Base-by-base conservation (phyloP, 2,888 invertebrate species). In the Myathropa florea region DNA sequence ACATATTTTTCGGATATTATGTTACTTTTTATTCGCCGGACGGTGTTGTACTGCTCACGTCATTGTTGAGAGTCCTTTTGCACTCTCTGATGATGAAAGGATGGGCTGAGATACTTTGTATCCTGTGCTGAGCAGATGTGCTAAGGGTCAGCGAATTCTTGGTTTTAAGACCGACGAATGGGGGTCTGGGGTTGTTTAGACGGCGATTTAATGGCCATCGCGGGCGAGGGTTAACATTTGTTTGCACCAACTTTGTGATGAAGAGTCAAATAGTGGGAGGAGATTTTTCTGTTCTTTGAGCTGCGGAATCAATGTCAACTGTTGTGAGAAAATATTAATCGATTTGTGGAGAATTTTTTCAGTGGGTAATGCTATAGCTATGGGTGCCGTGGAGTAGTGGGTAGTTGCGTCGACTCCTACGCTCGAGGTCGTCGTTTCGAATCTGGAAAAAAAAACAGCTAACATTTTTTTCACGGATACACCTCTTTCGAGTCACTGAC, bases 1-100 rank as follows among this genome's bases (percentile, higher is more conserved):
- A 63, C 81, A 85, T 77, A 46, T 76, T 81, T 85, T 81, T 63
- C n/a, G 60, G 60, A 76, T 46, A 77, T 55, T 72, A 77, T 68
- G 77, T 77, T 72, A 80, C 80, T 76, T 84, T 84, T 55, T 76
- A 21, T 39, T 30, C 46, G 46, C n/a, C 6, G 53, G 28, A 36
- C 0, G 39, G 4, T 3, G 57, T 10, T 18, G 18, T 4, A 4
- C 0, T 18, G 18, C 7, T 4, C n/a, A 3, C 3, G 9, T n/a
- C 46, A 1, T n/a, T 18, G 6, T 18, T 6, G 0, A 4, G 18
- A 3, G 6, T 18, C 46, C 30, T 10, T 10, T 10, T n/a, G n/a
- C n/a, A n/a, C n/a, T n/a, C n/a, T n/a, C 18, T 4, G 6, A 9
- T 46, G 46, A 46, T n/a, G 46, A 0, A 46, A 4, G 46, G n/a